phyloP scores from a whole-genome alignment of 1,140 invertebrate genomes.

The Heliconius melpomene region DNA sequence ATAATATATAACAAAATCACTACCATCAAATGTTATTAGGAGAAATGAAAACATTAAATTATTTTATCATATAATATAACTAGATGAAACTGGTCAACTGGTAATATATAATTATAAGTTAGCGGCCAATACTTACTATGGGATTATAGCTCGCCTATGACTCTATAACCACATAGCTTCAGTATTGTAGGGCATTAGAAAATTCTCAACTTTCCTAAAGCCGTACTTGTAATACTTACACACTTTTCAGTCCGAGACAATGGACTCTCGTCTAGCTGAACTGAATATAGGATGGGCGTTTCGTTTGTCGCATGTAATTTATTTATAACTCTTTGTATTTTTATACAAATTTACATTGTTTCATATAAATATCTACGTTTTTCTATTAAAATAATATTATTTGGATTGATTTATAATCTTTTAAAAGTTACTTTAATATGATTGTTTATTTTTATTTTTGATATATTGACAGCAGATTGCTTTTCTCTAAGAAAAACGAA shows the following conservation, averaged over 20 bases:
- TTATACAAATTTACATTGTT: background rate
- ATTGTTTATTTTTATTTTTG: background rate
- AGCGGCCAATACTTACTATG: background rate
- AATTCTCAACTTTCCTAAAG: slow-evolving; percentile 13
- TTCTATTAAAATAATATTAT: background rate
- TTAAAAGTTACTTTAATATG: background rate
- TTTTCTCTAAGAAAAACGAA: background rate
- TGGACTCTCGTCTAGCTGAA: slow-evolving; percentile 13
- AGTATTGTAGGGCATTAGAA: slow-evolving; percentile 12
- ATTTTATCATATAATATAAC: no score
- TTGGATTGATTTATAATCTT: background rate
- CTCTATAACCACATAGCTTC: background rate
- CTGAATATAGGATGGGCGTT: slow-evolving; percentile 1
- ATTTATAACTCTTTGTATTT: slow-evolving; percentile 11
- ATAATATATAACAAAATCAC: no score
- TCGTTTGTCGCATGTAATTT: background rate
- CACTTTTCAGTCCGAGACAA: slow-evolving; percentile 21
- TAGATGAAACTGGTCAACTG: no score
- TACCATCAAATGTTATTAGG: no score
- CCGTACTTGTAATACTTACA: slow-evolving; percentile 20
- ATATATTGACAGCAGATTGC: background rate
- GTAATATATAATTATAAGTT: background rate
- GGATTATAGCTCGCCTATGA: background rate
- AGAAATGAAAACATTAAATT: no score
- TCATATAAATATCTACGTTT: background rate